These are phyloP conservation scores for Gastrophysa polygoni DNA, from an alignment of 2,888 invertebrate genomes.

Conservation along the genomic window DNA sequence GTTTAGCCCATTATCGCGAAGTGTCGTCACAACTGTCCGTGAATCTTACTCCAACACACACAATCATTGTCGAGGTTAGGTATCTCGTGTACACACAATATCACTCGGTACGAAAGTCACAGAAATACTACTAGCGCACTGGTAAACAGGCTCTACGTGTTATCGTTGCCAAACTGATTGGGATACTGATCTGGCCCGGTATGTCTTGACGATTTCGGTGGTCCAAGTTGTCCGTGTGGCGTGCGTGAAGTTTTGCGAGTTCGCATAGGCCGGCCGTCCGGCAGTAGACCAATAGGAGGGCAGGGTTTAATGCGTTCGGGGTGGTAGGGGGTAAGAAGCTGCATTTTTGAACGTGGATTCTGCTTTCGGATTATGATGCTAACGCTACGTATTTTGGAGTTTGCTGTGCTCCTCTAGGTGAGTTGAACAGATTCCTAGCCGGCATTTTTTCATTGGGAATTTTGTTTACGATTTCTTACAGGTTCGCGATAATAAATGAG, in stretches of 20 bases:
- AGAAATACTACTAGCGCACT: conserved; percentile 37
- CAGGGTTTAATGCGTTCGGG: conserved; percentile 54
- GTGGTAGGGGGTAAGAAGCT: conserved; percentile 56
- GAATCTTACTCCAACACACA: conserved; percentile 26
- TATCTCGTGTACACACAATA: conserved; percentile 22
- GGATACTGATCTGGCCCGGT: conserved; percentile 27
- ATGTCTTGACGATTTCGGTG: conserved; percentile 52
- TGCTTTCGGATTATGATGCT: conserved; percentile 48
- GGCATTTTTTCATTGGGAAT: conserved; percentile 3
- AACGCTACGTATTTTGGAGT: conserved; percentile 21
- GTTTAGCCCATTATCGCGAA: conserved; percentile 52
- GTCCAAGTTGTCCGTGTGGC: conserved; percentile 47
- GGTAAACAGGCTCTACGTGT: conserved; percentile 42
- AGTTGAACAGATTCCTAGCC: background rate
- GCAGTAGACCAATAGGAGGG: conserved; percentile 55
- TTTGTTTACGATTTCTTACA: background rate
- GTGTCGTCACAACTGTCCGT: conserved; percentile 29
- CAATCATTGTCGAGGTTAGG: conserved; percentile 21
- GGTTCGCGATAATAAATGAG: background rate
- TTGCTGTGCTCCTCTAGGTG: background rate
- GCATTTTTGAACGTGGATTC: conserved; percentile 55
- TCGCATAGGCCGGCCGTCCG: conserved; percentile 53
- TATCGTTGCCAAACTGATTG: conserved; percentile 31
- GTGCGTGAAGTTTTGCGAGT: conserved; percentile 56
- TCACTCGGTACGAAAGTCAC: conserved; percentile 22